Evolutionary conservation across 2,888 invertebrate genomes (phyloP).

Genomic region (Heteromyza rotundicornis): DNA sequence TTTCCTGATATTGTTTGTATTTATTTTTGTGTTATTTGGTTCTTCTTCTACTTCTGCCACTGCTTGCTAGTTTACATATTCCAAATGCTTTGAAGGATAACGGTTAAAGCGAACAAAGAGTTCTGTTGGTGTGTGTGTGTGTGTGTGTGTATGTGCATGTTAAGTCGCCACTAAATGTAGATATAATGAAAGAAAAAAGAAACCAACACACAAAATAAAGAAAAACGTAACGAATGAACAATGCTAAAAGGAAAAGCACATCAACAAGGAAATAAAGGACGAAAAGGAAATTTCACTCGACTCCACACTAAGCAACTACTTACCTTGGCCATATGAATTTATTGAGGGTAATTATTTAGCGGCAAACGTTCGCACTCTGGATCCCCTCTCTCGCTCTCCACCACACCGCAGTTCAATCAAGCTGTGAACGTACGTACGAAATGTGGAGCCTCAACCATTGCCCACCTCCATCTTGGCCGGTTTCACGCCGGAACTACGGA

Average conservation of each 20-base stretch:
- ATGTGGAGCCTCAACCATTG: neutral
- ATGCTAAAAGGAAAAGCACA: neutral
- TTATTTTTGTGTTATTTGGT: neutral
- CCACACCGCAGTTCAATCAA: neutral
- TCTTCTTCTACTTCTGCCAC: neutral
- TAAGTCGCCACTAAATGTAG: neutral
- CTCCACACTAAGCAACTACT: neutral
- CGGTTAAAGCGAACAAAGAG: neutral
- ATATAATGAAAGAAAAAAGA: neutral
- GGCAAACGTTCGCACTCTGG: too few relatives aligned
- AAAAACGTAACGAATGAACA: neutral
- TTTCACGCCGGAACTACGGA: constrained; percentile 8
- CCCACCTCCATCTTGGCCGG: neutral
- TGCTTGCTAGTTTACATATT: neutral
- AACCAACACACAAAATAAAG: neutral
- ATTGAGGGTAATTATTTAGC: constrained; percentile 6
- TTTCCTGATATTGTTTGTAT: neutral
- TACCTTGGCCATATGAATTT: neutral
- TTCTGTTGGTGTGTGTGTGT: neutral
- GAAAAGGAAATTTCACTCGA: neutral
- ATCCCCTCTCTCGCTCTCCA: neutral
- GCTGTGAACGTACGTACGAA: neutral
- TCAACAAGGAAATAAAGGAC: neutral
- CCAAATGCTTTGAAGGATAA: neutral
- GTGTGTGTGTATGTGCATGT: neutral